Conservation (phyloP, 2,113 vertebrate genomes). For the Thunnus thynnus region DNA sequence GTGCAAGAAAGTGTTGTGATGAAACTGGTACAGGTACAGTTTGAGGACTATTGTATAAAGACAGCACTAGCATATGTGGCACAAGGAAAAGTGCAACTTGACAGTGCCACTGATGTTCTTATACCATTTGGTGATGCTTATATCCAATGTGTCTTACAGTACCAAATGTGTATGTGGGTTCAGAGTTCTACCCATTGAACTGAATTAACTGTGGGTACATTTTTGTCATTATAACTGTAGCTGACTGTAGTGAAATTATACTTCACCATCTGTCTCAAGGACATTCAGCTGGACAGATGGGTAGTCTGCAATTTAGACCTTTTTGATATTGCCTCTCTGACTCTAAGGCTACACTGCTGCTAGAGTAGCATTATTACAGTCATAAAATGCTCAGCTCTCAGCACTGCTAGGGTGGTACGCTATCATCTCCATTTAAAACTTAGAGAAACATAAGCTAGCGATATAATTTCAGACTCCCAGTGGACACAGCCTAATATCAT, state of each 20-base stretch:
- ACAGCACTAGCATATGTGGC: neutral
- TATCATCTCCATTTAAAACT: neutral
- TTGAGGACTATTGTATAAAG: neutral
- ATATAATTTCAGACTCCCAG: neutral
- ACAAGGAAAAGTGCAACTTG: neutral
- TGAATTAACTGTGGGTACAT: neutral
- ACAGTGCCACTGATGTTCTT: neutral
- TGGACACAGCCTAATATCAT: constrained; percentile 1
- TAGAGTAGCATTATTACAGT: constrained; percentile 1
- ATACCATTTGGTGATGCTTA: neutral
- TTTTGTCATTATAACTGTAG: constrained; percentile 20
- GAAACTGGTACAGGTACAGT: neutral
- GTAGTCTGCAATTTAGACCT: constrained; percentile 6
- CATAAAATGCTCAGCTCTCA: constrained; percentile 4
- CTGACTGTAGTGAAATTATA: constrained; percentile 42
- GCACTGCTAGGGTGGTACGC: neutral
- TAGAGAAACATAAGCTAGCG: neutral
- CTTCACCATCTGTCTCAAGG: constrained; percentile 24
- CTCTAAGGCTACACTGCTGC: constrained; percentile 2
- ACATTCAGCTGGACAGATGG: neutral
- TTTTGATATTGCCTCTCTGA: constrained; percentile 28
- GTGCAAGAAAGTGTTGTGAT: constrained; percentile 1
- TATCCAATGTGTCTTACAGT: neutral
- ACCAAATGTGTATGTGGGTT: neutral
- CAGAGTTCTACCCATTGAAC: constrained; percentile 16